Evolutionary conservation across 2,888 invertebrate genomes (phyloP).

Genomic region (Cheilosia soror): DNA sequence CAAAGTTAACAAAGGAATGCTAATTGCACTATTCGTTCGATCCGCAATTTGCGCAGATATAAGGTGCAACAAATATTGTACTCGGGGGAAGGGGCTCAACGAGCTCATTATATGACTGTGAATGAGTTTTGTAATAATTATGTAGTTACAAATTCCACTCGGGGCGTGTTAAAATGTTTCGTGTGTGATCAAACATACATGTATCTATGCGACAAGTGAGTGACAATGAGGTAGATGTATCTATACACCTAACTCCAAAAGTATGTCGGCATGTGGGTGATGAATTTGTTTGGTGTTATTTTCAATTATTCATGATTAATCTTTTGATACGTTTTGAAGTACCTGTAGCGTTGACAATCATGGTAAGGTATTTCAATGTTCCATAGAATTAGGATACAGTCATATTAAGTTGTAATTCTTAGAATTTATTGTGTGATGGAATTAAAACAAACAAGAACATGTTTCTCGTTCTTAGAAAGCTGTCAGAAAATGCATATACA

Average conservation of each 20-base stretch:
- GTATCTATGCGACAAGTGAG: background rate
- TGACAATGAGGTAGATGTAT: slow-evolving; percentile 29
- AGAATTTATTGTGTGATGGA: background rate
- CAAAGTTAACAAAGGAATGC: slow-evolving; percentile 20
- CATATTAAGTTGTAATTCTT: background rate
- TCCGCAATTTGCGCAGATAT: background rate
- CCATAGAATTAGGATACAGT: slow-evolving; percentile 14
- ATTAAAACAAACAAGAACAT: background rate
- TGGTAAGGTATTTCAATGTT: slow-evolving; percentile 49
- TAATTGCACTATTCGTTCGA: slow-evolving; percentile 19
- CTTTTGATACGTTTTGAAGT: slow-evolving; percentile 6
- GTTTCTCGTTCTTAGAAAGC: too few relatives aligned
- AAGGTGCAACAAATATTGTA: slow-evolving; percentile 7
- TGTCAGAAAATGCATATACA: too few relatives aligned
- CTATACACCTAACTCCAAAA: background rate
- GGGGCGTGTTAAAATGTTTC: slow-evolving; percentile 4
- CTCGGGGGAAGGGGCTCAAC: background rate
- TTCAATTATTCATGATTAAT: slow-evolving; percentile 7
- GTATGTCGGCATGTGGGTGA: slow-evolving; percentile 46
- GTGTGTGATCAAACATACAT: background rate
- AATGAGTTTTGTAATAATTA: slow-evolving; percentile 25
- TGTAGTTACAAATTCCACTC: slow-evolving; percentile 32
- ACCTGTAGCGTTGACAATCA: slow-evolving; percentile 17
- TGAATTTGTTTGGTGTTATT: slow-evolving; percentile 17
- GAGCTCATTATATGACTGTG: slow-evolving; percentile 15